Conservation (phyloP, 2,797 vertebrate species). For the Cossypha polioptera region DNA sequence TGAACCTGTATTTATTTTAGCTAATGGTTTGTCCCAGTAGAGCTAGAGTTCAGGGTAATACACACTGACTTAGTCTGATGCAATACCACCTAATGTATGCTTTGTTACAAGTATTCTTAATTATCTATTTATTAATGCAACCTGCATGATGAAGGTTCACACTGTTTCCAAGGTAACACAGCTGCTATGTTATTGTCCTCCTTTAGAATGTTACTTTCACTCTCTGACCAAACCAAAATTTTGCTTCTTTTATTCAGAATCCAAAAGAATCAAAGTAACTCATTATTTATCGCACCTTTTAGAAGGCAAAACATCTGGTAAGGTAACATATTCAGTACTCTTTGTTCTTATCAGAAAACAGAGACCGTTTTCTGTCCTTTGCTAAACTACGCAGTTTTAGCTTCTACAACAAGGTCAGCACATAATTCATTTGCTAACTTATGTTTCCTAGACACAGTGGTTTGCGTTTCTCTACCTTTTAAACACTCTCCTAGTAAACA, state of each 20-base stretch:
- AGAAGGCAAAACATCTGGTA: not conserved
- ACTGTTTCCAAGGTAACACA: constrained; percentile 19
- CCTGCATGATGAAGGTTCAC: not conserved
- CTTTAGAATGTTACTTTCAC: not conserved
- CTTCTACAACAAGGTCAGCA: not conserved
- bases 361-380: not conserved
- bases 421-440: not conserved
- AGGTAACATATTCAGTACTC: not conserved
- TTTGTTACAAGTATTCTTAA: not conserved
- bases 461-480: not conserved
- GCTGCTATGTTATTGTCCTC: not conserved
- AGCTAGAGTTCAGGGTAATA: not conserved
- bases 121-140: constrained; percentile 27
- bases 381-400: not conserved
- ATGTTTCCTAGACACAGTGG: not conserved
- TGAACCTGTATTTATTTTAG: not conserved
- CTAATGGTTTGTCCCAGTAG: not conserved
- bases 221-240: not conserved
- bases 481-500: not conserved
- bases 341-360: not conserved
- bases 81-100: not conserved
- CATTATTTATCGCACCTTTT: not conserved
- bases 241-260: not conserved
- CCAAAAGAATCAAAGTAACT: not conserved
- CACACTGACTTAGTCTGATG: not conserved